Conservation (phyloP, 1,140 invertebrate species). For the Nasonia giraulti region DNA sequence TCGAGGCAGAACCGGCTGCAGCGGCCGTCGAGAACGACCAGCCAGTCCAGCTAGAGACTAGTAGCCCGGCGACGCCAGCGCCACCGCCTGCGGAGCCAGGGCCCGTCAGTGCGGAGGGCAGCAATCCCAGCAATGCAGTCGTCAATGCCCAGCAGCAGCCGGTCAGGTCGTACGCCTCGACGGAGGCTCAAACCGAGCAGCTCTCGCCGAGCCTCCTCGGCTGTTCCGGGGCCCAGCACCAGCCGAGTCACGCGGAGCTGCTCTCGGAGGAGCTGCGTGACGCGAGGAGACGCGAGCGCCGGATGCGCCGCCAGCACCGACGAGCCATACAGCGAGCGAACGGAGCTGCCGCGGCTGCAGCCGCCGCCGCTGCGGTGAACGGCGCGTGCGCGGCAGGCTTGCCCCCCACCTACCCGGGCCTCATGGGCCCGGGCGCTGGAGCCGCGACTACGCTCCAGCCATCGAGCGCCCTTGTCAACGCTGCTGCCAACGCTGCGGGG, state of each 20-base stretch:
- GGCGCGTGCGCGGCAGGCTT: conserved; percentile 63
- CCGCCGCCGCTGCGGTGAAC: conserved; percentile 45
- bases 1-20: conserved; percentile 55
- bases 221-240: conserved; percentile 41
- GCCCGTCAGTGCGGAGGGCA: background rate
- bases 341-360: conserved; percentile 54
- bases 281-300: conserved; percentile 66
- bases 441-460: conserved; percentile 21
- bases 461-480: conserved; percentile 44
- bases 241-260: conserved; percentile 50
- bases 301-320: conserved; percentile 66
- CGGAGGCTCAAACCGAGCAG: conserved; percentile 71
- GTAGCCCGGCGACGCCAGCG: no score
- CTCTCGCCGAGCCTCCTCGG: conserved; percentile 51
- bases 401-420: conserved; percentile 66
- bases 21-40: background rate
- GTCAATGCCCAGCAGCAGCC: conserved; percentile 60
- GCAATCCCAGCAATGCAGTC: conserved; percentile 40
- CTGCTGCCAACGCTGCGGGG: conserved; percentile 53
- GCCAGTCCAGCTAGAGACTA: background rate
- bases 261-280: conserved; percentile 62
- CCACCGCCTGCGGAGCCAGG: background rate
- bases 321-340: conserved; percentile 63
- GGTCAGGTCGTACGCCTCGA: conserved; percentile 65
- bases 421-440: conserved; percentile 47